Base-by-base conservation (phyloP, 92 coral and sea anemone species). In the Phenganax subtilis region DNA sequence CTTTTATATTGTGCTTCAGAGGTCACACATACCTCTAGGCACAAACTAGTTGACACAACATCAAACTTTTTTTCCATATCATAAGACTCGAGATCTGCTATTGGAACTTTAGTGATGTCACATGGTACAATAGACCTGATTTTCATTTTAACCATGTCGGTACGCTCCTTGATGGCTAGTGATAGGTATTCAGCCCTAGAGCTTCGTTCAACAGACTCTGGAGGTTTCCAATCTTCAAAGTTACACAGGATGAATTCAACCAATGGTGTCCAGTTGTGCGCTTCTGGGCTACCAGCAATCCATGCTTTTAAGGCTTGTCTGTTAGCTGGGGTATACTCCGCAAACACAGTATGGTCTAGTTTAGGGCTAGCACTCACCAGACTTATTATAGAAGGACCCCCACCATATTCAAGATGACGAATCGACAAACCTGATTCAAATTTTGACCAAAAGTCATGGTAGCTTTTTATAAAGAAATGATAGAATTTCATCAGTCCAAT, bases 21-120 rank as follows among this genome's bases (percentile, higher is more conserved):
- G n/a, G 85, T 74, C 72, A 87, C 92, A 55, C 80, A 84, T 44
- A 80, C 90, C n/a, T 89, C 92, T 3, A 89, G 84, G 44, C 90
- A 87, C 15, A 84, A 75, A 58, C 86, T 84, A 6, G 90, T 84
- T 0, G 78, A 31, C 53, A 89, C 86, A 10, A 89, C 88, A 83
- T 89, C 92, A 84, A 87, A 87, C 62, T 56, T 58, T 60, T 58
- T 77, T n/a, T 16, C 82, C 60, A 59, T 15, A 64, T 77, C 82
- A 53, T 15, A 58, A n/a, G 57, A 6, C 54, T 77, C 56, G 53
- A 77, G 82, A 20, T 59, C 17, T 9, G 62, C 71, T 61, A 80
- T 71, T 62, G 80, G 73, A 14, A 16, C 25, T 57, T 67, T 74
- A 16, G 84, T 65, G 12, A 80, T 85, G 84, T 87, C 89, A 80